Base-by-base conservation (phyloP, 2,888 invertebrate genomes). In the Cryptocheilus praepositus region DNA sequence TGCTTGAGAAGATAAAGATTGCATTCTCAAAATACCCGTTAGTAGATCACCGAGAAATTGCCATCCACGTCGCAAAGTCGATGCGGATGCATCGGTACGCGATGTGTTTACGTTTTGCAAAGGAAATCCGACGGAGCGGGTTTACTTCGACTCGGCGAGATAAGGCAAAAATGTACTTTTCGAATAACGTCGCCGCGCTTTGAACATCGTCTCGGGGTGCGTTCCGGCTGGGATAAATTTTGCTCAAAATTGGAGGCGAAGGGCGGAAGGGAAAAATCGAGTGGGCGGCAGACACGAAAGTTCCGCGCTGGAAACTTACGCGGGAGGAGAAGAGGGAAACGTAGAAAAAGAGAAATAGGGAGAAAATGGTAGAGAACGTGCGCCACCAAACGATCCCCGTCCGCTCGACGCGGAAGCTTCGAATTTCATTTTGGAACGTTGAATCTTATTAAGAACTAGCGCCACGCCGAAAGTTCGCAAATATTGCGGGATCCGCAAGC, bases 391-490 rank as follows among this genome's bases (percentile, higher is more conserved):
- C 36, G 45, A 43, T 22, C 19, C 22, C 13, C 15, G 68, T 70
- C 74, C 67, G 73, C 77, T 56, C 60, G 71, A 74, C 70, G 67
- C 67, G 67, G 68, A 64, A 67, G 80, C 73, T 80, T 79, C 79
- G 76, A 77, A 79, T 79, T 79, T 79, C 80, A 80, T 79, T 80
- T 79, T 77, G 73, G 73, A 71, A 79, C 79, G 79, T 73, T 80
- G 79, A 79, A 79, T 79, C 79, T 79, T 77, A 79, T 80, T 79
- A 79, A 79, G 79, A 80, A 80, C 80, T 77, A 80, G 80, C 77
- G 77, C 77, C 80, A 77, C 77, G 80, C 57, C 56, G 68, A 71
- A 79, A 79, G 69, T 79, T 80, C 64, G 67, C 80, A 77, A 77
- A 79, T 80, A 79, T 79, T 73, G 72, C 72, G 58, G 16, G 49